Evolutionary conservation across 2,113 vertebrate genomes (phyloP), one percentile per base, ranked within the genome.

Genomic region (Podarcis muralis): DNA sequence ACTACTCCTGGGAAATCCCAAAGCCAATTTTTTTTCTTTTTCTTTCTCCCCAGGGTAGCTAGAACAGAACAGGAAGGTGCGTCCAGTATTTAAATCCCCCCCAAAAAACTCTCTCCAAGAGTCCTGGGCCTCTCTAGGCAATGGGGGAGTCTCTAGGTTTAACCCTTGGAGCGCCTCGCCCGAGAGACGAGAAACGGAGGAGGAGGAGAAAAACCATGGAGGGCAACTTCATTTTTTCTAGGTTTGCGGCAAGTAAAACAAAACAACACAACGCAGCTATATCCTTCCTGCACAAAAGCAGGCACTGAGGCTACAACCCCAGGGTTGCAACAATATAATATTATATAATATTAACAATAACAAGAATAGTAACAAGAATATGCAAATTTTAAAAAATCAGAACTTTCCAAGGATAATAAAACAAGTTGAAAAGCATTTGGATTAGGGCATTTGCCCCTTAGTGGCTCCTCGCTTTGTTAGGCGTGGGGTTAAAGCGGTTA

Each of bases 51-150:
- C 30, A 68, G 40, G 68, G 74, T 35, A 83, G 59, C 40, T 37
- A 83, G 65, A 76, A 32, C 80, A 82, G 80, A 48, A 88, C 87
- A 88, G 87, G 87, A 88, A 88, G 87, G 87, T 88, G 81, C 87
- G 22, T 30, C 87, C 25, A 30, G 22, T 57, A 88, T 83, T 88
- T 84, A 84, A 88, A 77, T 88, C 87, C 87, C 57, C 87, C 72
- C 72, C 2, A 74, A 65, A 72, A 81, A 4, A 5, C 11, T 27
- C 77, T 59, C 23, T 74, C 72, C 57, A 59, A 23, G 22, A 48
- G 59, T 20, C 81, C 59, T 6, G 87, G 37, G 71, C 81, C 40
- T 69, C 40, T 88, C 87, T 88, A 88, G 87, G n/a, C 59, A 66
- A 35, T 6, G 15, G 13, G 30, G 40, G 18, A 57, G 12, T 88